Base-by-base conservation (phyloP, 1,140 invertebrate species). In the Chrysomallon squamiferum region DNA sequence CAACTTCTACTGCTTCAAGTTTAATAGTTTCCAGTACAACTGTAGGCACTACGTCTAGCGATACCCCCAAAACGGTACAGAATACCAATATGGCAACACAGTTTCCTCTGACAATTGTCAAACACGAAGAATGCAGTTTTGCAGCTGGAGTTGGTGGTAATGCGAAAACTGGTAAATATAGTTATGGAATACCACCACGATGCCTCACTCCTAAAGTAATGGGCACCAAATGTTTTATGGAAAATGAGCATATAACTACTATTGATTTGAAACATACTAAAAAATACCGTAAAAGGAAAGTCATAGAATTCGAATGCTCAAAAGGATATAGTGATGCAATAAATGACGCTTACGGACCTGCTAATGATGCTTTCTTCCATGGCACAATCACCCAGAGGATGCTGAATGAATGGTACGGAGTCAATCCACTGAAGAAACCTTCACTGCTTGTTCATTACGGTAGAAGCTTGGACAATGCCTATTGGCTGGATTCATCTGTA, bases 381-480 rank as follows among this genome's bases (percentile, higher is more conserved):
- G 61, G 66, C 3, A 61, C 66, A 15, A 47, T 52, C 1, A 56
- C 68, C 15, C 57, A 65, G 29, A 47, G 47, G 59, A 72, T 78
- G 74, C 74, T 65, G 47, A 41, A 70, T 25, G 65, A 73, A 15
- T 73, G 68, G 63, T 59, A 65, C 29, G 33, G 69, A 20, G 38
- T 60, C 0, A 13, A 43, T 1, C 62, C 65, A 0, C 38, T 70
- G n/a, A 57, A 45, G 5, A 32, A 27, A 18, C 71, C 72, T 3
- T 43, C 70, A 4, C 38, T 78, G 2, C 69, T 60, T 27, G 73
- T 77, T 15, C 76, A 78, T 57, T 69, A 74, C 49, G 68, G 74
- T 7, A n/a, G 56, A 18, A 59, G 68, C 18, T 7, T 57, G 22
- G 25, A 59, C 9, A 64, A 59, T 0, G 72, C 72, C 3, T 57